Conservation (phyloP, 2,888 invertebrate species). For the Conistra vaccinii region DNA sequence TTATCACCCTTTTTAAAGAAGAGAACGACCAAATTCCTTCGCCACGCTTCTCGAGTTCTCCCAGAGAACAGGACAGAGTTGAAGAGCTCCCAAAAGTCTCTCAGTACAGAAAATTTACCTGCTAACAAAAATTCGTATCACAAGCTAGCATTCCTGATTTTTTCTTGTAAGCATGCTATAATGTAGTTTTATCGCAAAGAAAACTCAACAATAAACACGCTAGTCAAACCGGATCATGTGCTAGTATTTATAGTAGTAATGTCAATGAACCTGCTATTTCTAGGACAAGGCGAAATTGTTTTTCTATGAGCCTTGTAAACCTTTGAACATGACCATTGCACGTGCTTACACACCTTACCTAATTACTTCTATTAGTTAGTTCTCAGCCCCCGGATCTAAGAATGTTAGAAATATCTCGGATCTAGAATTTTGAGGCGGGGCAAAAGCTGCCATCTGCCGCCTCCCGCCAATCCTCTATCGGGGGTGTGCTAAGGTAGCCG, state of each 20-base stretch:
- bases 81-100: neutral
- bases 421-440: too few species aligned
- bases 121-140: too few species aligned
- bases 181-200: conserved; percentile 33
- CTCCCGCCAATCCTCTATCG: too few species aligned
- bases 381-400: too few species aligned
- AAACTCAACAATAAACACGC: conserved; percentile 43
- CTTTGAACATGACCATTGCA: conserved; percentile 39
- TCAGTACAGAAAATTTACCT: neutral
- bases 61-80: neutral
- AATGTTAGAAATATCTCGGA: too few species aligned
- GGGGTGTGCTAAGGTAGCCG: too few species aligned
- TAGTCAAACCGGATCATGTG: conserved; percentile 49
- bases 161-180: neutral
- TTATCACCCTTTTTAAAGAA: neutral
- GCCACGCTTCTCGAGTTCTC: neutral
- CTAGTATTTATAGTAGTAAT: conserved; percentile 37
- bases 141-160: neutral
- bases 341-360: conserved; percentile 27
- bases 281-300: conserved; percentile 64
- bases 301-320: conserved; percentile 33
- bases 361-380: too few species aligned
- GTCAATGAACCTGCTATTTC: conserved; percentile 69
- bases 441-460: too few species aligned
- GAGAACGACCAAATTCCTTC: neutral